Percentiles rank a stretch among this genome's conserved stretches.
Conservation (phyloP, 2,888 invertebrate genomes). For the Diachrysia chrysitis region DNA sequence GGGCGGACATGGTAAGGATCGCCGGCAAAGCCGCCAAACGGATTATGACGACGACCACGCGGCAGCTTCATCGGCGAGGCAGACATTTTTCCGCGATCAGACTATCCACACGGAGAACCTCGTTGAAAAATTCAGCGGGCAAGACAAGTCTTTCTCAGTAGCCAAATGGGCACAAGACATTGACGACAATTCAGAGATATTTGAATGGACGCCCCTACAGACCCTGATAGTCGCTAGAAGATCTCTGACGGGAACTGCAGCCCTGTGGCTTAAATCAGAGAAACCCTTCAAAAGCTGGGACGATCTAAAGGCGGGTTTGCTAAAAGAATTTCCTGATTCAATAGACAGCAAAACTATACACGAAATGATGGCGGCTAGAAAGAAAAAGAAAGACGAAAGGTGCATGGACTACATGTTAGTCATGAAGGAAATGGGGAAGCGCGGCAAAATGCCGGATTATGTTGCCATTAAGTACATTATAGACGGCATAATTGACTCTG, state of each 20-base stretch:
- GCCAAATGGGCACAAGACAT: neutral
- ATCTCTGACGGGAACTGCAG: neutral
- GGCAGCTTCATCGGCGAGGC: no score
- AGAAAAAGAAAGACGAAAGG: no score
- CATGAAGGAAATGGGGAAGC: neutral
- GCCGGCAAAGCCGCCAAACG: no score
- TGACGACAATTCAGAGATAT: neutral
- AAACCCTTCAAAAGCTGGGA: neutral
- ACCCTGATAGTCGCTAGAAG: neutral
- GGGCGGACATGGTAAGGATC: no score
- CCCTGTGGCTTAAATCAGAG: neutral
- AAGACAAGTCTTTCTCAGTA: no score
- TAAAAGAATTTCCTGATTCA: no score
- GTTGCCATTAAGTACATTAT: neutral
- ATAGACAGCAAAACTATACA: no score
- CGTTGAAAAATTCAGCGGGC: no score
- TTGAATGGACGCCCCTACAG: conserved; percentile 1
- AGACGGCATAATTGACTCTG: neutral
- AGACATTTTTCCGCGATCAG: no score
- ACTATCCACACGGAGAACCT: no score
- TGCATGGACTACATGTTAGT: neutral
- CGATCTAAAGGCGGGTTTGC: neutral
- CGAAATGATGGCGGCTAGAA: no score
- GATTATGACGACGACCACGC: no score
- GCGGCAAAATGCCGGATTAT: neutral